These are phyloP conservation scores for Merops nubicus DNA, from an alignment of 2,113 vertebrate genomes.

Conservation along the genomic window DNA sequence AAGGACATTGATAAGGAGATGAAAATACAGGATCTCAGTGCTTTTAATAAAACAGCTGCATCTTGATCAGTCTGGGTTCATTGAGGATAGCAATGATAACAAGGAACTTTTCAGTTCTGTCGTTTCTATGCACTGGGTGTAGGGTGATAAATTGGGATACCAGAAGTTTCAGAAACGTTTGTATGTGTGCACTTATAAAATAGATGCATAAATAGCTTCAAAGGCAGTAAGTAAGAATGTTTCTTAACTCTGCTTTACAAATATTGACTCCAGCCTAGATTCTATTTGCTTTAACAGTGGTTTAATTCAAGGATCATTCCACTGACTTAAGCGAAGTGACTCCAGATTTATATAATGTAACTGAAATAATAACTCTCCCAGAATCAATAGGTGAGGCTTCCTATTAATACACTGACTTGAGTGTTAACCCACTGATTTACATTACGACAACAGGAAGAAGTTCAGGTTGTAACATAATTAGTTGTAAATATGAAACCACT, in stretches of 20 bases:
- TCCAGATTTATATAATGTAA: not conserved
- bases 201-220: not conserved
- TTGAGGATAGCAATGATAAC: not conserved
- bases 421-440: not conserved
- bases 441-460: not conserved
- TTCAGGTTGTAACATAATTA: not conserved
- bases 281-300: not conserved
- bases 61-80: not conserved
- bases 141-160: not conserved
- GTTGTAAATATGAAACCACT: not conserved
- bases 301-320: not conserved
- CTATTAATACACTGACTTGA: not conserved
- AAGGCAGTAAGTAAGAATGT: not conserved
- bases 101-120: not conserved
- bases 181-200: not conserved
- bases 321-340: not conserved
- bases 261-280: not conserved
- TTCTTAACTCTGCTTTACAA: not conserved
- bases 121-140: not conserved
- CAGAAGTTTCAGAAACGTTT: slow-evolving; percentile 14
- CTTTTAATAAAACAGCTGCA: not conserved
- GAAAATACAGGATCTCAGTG: not conserved
- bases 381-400: not conserved
- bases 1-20: not conserved
- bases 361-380: not conserved